phyloP scores from a whole-genome alignment of 2,797 vertebrate genomes.

The Cirrhinus molitorella region DNA sequence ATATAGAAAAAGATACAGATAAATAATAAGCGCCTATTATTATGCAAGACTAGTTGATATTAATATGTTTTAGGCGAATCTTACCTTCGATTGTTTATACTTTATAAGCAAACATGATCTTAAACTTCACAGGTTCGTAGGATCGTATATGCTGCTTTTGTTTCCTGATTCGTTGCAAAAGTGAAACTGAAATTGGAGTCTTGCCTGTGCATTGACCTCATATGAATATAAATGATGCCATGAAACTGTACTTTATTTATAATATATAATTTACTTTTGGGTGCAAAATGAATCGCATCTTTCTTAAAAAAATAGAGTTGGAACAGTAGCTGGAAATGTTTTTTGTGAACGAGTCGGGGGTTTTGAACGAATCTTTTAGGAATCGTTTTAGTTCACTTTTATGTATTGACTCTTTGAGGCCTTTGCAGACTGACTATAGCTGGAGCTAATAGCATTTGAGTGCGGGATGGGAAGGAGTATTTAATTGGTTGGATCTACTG shows the following conservation, averaged over 20 bases:
- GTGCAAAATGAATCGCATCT: not conserved
- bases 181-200: slow-evolving; percentile 77
- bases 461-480: too few species aligned
- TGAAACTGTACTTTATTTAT: not conserved
- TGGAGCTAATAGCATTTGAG: not conserved
- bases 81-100: not conserved
- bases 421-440: not conserved
- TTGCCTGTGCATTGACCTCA: slow-evolving; percentile 60
- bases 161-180: slow-evolving; percentile 72
- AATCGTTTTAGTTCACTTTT: not conserved
- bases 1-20: not conserved
- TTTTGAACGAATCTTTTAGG: not conserved
- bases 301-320: not conserved
- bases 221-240: too few species aligned
- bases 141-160: slow-evolving; percentile 54
- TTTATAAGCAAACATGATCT: not conserved
- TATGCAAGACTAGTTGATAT: not conserved
- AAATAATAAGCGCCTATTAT: not conserved
- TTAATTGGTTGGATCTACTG: not conserved
- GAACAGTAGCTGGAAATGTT: not conserved
- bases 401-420: not conserved
- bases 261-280: not conserved
- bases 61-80: not conserved
- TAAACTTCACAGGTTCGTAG: slow-evolving; percentile 19
- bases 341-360: not conserved